Conservation (phyloP, 2,797 vertebrate species). For the Diceros bicornis region DNA sequence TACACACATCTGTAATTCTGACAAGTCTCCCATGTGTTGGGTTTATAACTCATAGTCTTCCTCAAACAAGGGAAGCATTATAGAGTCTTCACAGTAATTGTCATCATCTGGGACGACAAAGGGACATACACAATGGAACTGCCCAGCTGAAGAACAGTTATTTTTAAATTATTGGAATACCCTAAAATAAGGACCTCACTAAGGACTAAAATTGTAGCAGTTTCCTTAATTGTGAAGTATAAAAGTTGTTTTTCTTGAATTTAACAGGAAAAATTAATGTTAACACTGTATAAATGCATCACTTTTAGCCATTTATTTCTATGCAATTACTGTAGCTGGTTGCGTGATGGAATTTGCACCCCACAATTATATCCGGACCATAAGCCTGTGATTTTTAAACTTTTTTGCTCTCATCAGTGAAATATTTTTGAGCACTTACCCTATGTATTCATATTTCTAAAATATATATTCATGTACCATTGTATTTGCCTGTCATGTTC, state of each 20-base stretch:
- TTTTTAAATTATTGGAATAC: constrained; percentile 78
- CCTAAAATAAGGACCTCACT: constrained; percentile 71
- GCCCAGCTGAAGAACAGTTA: constrained; percentile 64
- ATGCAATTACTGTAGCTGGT: background rate
- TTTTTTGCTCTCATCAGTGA: background rate
- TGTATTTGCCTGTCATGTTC: background rate
- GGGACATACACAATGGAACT: constrained; percentile 61
- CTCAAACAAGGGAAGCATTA: constrained; percentile 55
- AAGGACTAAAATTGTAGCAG: constrained; percentile 44
- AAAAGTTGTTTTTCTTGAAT: constrained; percentile 81
- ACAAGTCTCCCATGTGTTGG: background rate
- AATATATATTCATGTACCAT: background rate
- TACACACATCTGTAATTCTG: constrained; percentile 59
- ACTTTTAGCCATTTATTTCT: background rate
- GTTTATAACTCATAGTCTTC: constrained; percentile 15
- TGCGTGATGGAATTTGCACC: background rate
- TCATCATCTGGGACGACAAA: constrained; percentile 76
- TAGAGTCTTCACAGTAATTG: constrained; percentile 62
- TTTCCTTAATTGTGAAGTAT: constrained; percentile 81
- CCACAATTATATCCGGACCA: background rate
- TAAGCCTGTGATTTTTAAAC: background rate
- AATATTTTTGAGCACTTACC: background rate
- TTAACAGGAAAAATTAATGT: constrained; percentile 58
- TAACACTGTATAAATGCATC: background rate
- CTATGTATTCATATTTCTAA: constrained; percentile 4